Evolutionary conservation across 2,888 invertebrate genomes (phyloP).

Genomic region (Laothoe populi): DNA sequence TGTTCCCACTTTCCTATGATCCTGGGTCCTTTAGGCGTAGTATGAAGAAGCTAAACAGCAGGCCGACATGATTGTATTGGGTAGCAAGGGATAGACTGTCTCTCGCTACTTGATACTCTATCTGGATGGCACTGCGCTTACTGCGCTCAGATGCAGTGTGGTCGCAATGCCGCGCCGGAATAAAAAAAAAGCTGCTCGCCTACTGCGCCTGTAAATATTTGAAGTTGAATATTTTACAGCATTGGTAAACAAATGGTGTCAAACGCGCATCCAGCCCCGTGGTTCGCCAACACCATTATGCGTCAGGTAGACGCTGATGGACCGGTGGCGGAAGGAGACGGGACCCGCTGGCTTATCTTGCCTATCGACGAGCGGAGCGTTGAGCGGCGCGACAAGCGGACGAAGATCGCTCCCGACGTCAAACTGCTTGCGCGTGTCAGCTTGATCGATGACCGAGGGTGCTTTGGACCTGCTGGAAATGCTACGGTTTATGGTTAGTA

Average conservation of each 20-base stretch:
- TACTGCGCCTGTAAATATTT: too few species aligned
- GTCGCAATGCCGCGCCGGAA: too few species aligned
- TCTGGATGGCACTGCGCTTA: too few species aligned
- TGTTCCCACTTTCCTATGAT: too few species aligned
- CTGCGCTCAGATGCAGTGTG: too few species aligned
- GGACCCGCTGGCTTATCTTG: slow-evolving; percentile 52
- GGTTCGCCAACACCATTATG: slow-evolving; percentile 64
- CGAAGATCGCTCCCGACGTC: slow-evolving; percentile 49
- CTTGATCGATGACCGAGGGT: slow-evolving; percentile 68
- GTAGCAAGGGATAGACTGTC: too few species aligned
- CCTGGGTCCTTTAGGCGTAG: too few species aligned
- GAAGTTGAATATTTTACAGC: slow-evolving; percentile 47
- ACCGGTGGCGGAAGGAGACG: slow-evolving; percentile 56
- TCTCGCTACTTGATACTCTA: too few species aligned
- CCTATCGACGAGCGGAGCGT: slow-evolving; percentile 55
- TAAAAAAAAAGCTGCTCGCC: too few species aligned
- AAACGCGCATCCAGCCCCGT: slow-evolving; percentile 66
- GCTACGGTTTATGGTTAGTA: slow-evolving; percentile 70
- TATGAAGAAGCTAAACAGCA: too few species aligned
- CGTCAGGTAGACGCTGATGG: slow-evolving; percentile 56
- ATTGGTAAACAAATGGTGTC: slow-evolving; percentile 75
- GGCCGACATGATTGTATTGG: too few species aligned
- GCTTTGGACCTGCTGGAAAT: slow-evolving; percentile 69
- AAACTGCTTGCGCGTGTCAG: slow-evolving; percentile 68
- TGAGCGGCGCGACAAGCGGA: slow-evolving; percentile 40